A percentile compares a stretch with the other conserved stretches of the same genome.
Evolutionary conservation across 1,140 invertebrate species (phyloP).

Genomic region (Eueides isabella): DNA sequence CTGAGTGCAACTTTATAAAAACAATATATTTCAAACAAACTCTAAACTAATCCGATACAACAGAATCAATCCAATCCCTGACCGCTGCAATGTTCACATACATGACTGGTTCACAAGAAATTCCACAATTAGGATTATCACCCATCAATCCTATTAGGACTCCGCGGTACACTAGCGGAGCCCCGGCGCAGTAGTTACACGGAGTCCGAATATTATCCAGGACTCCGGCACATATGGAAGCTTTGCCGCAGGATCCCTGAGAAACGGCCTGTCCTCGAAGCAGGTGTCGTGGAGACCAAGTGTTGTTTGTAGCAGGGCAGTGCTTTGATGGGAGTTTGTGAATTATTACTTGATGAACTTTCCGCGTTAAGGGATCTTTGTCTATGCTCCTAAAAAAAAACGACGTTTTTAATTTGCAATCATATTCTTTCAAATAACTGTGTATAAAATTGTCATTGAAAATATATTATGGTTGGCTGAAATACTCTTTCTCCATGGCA

Average conservation of each 20-base stretch:
- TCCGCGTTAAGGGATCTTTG: conserved; percentile 16
- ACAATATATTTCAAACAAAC: not conserved
- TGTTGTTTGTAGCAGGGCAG: conserved; percentile 32
- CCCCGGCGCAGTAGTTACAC: conserved; percentile 58
- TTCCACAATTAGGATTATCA: conserved; percentile 46
- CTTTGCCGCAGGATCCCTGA: conserved; percentile 31
- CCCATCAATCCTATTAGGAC: conserved; percentile 50
- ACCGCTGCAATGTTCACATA: conserved; percentile 52
- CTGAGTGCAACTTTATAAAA: no score
- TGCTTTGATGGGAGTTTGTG: conserved; percentile 29
- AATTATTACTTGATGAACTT: conserved; percentile 36
- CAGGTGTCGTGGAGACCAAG: conserved; percentile 46
- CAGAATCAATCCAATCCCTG: conserved; percentile 50
- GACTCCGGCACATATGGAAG: conserved; percentile 44
- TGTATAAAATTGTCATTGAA: no score
- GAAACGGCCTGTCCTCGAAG: conserved; percentile 15
- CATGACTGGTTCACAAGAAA: conserved; percentile 52
- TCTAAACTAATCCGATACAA: conserved; percentile 28
- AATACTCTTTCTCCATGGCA: no score
- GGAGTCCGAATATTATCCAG: conserved; percentile 34
- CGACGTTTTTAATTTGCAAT: no score
- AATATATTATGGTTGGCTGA: no score
- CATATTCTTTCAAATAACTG: no score
- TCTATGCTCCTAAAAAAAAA: conserved; percentile 39
- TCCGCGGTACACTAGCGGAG: conserved; percentile 51